phyloP scores from a whole-genome alignment of 1,140 invertebrate species.

The Gerris buenoi region DNA sequence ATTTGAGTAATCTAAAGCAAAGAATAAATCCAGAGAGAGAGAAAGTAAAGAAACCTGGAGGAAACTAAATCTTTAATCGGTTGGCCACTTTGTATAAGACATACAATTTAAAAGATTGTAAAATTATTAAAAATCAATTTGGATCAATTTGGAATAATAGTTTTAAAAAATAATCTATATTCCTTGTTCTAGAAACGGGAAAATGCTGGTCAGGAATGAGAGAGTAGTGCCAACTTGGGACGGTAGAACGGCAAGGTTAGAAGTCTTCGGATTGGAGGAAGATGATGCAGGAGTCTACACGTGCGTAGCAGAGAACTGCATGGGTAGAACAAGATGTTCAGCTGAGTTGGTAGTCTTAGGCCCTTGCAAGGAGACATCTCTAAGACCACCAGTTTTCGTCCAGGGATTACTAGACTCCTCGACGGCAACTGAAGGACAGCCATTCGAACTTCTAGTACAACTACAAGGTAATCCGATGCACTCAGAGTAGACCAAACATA shows the following conservation, averaged over 20 bases:
- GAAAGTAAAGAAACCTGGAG: too few relatives aligned
- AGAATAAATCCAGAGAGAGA: too few relatives aligned
- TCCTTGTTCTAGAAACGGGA: constrained; percentile 34
- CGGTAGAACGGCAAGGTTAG: constrained; percentile 32
- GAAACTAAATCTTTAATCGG: too few relatives aligned
- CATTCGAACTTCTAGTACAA: constrained; percentile 38
- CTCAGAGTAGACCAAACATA: too few relatives aligned
- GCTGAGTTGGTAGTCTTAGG: constrained; percentile 33
- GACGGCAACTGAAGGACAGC: constrained; percentile 41
- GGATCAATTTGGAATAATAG: too few relatives aligned
- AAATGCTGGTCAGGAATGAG: constrained; percentile 29
- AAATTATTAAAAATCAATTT: too few relatives aligned
- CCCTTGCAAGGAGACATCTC: background rate
- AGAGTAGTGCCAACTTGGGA: constrained; percentile 29
- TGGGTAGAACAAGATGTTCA: constrained; percentile 41
- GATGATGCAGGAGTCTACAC: constrained; percentile 48
- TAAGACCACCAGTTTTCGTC: constrained; percentile 34
- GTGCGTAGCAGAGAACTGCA: constrained; percentile 51
- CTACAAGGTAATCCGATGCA: constrained; percentile 32
- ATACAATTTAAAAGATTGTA: too few relatives aligned
- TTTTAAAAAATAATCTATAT: too few relatives aligned
- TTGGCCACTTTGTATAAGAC: too few relatives aligned
- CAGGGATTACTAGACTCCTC: constrained; percentile 29
- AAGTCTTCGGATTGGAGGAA: constrained; percentile 34
- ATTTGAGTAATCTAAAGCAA: too few relatives aligned